These are phyloP conservation scores for Oryzias woworae DNA, from an alignment of 2,113 vertebrate genomes.

Conservation along the genomic window DNA sequence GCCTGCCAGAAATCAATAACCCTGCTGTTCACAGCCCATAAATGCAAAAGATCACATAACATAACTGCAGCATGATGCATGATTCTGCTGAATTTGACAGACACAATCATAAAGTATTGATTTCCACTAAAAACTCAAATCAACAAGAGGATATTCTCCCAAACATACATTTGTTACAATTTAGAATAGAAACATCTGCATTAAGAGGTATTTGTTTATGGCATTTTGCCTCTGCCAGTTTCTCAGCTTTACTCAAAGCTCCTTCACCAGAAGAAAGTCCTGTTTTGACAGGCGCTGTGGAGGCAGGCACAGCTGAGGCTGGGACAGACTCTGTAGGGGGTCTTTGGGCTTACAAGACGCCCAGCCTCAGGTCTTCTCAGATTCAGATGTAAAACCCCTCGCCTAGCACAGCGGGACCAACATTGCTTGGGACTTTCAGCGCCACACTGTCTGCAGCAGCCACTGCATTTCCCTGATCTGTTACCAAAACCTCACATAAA, in stretches of 20 bases:
- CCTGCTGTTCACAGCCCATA: conserved; percentile 52
- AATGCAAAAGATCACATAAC: conserved; percentile 38
- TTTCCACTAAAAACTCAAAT: too few relatives aligned
- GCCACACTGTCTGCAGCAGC: conserved; percentile 70
- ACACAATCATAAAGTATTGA: neutral
- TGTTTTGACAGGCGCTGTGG: conserved; percentile 89
- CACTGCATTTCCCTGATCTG: conserved; percentile 37
- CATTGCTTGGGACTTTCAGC: conserved; percentile 54
- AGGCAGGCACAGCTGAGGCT: conserved; percentile 59
- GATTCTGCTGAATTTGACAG: conserved; percentile 43
- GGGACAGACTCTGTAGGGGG: conserved; percentile 65
- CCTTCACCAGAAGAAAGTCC: conserved; percentile 64
- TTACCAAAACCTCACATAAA: conserved; percentile 65
- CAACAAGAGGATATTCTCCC: too few relatives aligned
- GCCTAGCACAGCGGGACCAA: conserved; percentile 47
- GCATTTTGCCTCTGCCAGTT: conserved; percentile 91
- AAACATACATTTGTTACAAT: too few relatives aligned
- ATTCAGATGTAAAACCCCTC: conserved; percentile 70
- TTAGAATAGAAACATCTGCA: too few relatives aligned
- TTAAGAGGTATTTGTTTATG: conserved; percentile 13
- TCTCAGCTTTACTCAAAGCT: conserved; percentile 73
- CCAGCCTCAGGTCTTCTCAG: conserved; percentile 63
- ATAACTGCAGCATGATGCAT: conserved; percentile 18
- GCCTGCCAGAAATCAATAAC: conserved; percentile 51
- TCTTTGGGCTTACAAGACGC: conserved; percentile 56